Evolutionary conservation across 2,113 vertebrate species (phyloP), one percentile per base, ranked within the genome.

Genomic region (Nothocercus nigrocapillus): DNA sequence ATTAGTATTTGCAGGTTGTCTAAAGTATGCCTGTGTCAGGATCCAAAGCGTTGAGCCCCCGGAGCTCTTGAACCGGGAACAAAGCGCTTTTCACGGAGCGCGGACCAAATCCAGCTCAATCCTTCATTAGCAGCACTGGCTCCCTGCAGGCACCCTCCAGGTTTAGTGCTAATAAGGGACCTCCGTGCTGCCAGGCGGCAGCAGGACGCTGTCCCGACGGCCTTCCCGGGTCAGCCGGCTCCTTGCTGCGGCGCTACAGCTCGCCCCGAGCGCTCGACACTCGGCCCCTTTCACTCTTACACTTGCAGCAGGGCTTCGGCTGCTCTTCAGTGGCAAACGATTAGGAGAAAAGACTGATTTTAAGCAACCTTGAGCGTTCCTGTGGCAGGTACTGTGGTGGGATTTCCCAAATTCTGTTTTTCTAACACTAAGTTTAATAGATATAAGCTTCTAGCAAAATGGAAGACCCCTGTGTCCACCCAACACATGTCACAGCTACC

Each of bases 51-150:
- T 97, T 98, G 92, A 95, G 97, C 92, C 73, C 94, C 96, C 96
- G 93, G 97, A 96, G 93, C 94, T 98, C 97, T 97, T 96, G 95
- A 97, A 97, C 82, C 49, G 77, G 93, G 94, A 98, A 98, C 97
- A 98, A 98, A 98, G 97, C 94, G 95, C 96, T 97, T 98, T 98
- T 98, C 96, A 97, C 70, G 80, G 85, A 93, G 73, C 56, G 81
- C 70, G 95, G 94, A 95, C 91, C 91, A 97, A 98, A 97, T 96
- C 97, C 96, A 96, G 92, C 93, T 96, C 97, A 97, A 97, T 96
- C 95, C 97, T 98, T 98, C 97, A 97, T 98, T 98, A 98, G 97
- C 97, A 97, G 93, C 95, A 97, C 96, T 98, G 94, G 96, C 93
- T 90, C 96, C 19, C 97, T 68, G 95, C 81, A 97, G 96, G 97